A percentile compares a stretch with the other conserved stretches of the same genome.
Conservation (phyloP, 2,797 vertebrate genomes). For the Gadopsis marmoratus region DNA sequence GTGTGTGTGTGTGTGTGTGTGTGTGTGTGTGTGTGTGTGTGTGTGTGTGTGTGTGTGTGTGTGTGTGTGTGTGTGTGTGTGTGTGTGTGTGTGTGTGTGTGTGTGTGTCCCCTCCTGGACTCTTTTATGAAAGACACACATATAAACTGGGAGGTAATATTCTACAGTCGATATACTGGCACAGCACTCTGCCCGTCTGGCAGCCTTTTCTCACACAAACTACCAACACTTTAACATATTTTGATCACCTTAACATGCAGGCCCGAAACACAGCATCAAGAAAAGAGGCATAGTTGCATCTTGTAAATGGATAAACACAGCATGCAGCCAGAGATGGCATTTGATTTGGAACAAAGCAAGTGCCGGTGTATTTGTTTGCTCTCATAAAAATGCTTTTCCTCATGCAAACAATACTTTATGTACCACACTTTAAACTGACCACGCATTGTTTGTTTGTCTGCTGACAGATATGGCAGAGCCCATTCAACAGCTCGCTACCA, state of each 20-base stretch:
- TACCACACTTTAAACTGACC: conserved; percentile 15
- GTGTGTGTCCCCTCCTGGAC: not conserved
- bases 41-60: too few species aligned
- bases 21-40: too few species aligned
- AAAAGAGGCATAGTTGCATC: not conserved
- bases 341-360: not conserved
- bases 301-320: not conserved
- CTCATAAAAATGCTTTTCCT: not conserved
- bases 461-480: conserved; percentile 92
- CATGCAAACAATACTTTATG: not conserved
- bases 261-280: not conserved
- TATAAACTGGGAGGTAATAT: not conserved
- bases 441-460: conserved; percentile 38
- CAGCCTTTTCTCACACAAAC: conserved; percentile 34
- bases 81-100: not conserved
- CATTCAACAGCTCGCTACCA: conserved; percentile 90
- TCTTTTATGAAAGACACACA: not conserved
- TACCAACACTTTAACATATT: conserved; percentile 4
- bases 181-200: conserved; percentile 50
- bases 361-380: not conserved
- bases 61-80: not conserved
- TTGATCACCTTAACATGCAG: not conserved
- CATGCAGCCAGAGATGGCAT: not conserved
- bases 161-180: conserved; percentile 43
- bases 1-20: too few species aligned